phyloP scores from a whole-genome alignment of 2,888 invertebrate genomes.

The Caenorhabditis virilis region DNA sequence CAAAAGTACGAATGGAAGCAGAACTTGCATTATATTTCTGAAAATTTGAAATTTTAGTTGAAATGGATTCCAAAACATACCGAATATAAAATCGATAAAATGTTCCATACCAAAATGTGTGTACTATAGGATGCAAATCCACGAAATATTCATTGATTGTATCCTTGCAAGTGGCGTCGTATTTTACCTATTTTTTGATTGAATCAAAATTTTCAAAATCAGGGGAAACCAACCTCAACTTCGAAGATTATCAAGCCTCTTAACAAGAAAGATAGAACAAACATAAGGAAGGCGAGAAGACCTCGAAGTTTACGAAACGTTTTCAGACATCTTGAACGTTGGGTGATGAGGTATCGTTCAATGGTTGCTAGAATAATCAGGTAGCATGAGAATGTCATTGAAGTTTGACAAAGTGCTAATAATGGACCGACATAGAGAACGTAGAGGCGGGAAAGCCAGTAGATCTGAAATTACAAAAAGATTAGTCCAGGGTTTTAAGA shows the following conservation, averaged over 20 bases:
- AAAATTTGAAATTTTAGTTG: no score
- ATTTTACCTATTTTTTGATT: conserved; percentile 35
- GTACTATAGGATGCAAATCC: conserved; percentile 48
- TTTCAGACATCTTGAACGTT: conserved; percentile 38
- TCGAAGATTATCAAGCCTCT: conserved; percentile 62
- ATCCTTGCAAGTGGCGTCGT: conserved; percentile 59
- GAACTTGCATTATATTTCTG: conserved; percentile 63
- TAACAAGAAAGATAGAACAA: conserved; percentile 50
- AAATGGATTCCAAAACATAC: conserved; percentile 8
- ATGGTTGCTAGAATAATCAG: conserved; percentile 65
- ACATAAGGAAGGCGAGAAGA: conserved; percentile 51
- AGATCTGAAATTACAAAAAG: conserved; percentile 42
- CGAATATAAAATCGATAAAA: conserved; percentile 54
- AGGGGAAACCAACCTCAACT: conserved; percentile 41
- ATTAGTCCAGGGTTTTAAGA: background rate
- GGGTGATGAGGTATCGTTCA: conserved; percentile 56
- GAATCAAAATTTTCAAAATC: background rate
- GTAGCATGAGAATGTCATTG: conserved; percentile 65
- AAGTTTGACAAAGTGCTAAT: conserved; percentile 60
- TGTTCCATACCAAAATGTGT: conserved; percentile 59
- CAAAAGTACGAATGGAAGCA: conserved; percentile 62
- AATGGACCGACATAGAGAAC: conserved; percentile 61
- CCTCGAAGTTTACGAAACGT: conserved; percentile 49
- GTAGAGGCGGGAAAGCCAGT: conserved; percentile 60
- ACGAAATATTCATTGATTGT: conserved; percentile 53